These are phyloP conservation scores for Euura lappo DNA, from an alignment of 1,140 invertebrate species.

Conservation along the genomic window DNA sequence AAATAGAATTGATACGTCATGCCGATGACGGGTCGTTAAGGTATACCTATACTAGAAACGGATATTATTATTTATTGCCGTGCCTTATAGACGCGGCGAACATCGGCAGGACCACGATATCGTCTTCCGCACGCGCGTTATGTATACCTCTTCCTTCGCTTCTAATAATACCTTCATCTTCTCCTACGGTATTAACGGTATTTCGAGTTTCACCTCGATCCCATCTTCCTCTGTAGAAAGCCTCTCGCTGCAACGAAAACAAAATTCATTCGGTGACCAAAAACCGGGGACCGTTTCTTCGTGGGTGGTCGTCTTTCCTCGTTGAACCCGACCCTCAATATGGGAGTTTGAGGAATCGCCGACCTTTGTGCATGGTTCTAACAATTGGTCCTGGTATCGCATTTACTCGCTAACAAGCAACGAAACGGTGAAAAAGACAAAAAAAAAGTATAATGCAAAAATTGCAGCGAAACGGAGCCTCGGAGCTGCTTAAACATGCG, in stretches of 20 bases:
- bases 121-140: too few relatives aligned
- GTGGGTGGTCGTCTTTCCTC: neutral
- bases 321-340: neutral
- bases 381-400: neutral
- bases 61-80: conserved; percentile 4
- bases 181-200: neutral
- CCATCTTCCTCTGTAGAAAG: neutral
- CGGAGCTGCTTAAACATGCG: conserved; percentile 12
- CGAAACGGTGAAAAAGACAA: neutral
- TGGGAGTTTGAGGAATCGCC: neutral
- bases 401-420: conserved; percentile 40
- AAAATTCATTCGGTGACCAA: neutral
- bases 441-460: too few relatives aligned
- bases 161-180: neutral
- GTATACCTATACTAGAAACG: neutral
- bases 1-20: conserved; percentile 4
- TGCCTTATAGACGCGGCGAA: too few relatives aligned
- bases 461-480: conserved; percentile 9
- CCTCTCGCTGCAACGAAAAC: neutral
- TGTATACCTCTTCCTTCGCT: too few relatives aligned
- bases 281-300: neutral
- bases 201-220: conserved; percentile 6
- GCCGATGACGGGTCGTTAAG: neutral
- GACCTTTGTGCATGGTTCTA: too few relatives aligned
- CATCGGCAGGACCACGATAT: too few relatives aligned